phyloP scores from a whole-genome alignment of 2,113 vertebrate genomes.

The Brachypodius melanocephalos region DNA sequence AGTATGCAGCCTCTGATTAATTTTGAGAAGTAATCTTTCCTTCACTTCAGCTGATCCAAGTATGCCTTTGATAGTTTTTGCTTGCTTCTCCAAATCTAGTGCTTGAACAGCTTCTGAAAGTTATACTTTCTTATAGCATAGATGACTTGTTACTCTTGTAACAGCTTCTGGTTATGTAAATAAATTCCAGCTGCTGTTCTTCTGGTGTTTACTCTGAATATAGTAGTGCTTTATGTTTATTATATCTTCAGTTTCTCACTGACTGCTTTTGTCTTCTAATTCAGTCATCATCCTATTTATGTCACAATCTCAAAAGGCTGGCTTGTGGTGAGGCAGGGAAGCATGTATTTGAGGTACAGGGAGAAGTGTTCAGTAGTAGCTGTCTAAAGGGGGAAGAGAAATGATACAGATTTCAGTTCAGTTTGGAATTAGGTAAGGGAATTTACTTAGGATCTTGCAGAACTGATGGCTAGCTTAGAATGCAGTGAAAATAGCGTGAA shows the following conservation, averaged over 20 bases:
- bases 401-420: not conserved
- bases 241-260: not conserved
- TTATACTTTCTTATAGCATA: fast-evolving
- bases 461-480: not conserved
- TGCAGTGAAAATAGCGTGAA: not conserved
- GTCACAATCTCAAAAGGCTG: not conserved
- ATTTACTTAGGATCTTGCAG: not conserved
- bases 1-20: not conserved
- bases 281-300: not conserved
- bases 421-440: not conserved
- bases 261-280: not conserved
- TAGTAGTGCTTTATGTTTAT: not conserved
- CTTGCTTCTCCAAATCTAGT: not conserved
- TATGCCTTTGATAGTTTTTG: not conserved
- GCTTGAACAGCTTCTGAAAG: not conserved
- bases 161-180: not conserved
- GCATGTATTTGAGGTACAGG: not conserved
- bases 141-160: not conserved
- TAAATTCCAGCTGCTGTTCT: not conserved
- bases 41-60: not conserved
- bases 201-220: not conserved
- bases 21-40: not conserved
- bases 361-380: not conserved
- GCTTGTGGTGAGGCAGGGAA: not conserved
- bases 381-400: not conserved